Conservation (phyloP, 2,797 vertebrate genomes). For the Sebastolobus alascanus region DNA sequence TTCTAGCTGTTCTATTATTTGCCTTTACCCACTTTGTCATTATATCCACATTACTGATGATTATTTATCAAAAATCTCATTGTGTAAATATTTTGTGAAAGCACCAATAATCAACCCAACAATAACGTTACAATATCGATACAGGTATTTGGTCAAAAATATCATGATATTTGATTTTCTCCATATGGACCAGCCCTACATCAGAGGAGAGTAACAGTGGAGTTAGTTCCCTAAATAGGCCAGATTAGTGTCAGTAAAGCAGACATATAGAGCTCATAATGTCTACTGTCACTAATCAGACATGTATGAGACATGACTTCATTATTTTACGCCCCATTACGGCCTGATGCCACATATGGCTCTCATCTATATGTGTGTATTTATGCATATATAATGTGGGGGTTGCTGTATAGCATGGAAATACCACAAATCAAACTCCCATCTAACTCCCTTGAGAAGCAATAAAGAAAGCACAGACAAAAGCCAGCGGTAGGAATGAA, state of each 20-base stretch:
- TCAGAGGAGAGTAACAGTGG: background rate
- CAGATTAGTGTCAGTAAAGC: conserved; percentile 51
- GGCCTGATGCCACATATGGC: conserved; percentile 11
- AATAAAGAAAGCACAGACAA: conserved; percentile 33
- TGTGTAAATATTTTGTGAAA: too few species aligned
- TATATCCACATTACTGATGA: too few species aligned
- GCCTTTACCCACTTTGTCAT: too few species aligned
- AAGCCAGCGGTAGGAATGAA: conserved; percentile 34
- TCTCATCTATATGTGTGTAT: conserved; percentile 19
- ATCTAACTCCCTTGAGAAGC: conserved; percentile 28
- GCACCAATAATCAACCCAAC: too few species aligned
- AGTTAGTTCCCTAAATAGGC: background rate
- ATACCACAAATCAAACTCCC: conserved; percentile 30
- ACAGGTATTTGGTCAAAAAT: too few species aligned
- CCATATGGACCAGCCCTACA: too few species aligned
- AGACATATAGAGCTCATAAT: conserved; percentile 29
- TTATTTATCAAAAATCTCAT: too few species aligned
- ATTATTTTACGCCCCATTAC: conserved; percentile 18
- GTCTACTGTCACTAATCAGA: conserved; percentile 36
- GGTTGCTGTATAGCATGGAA: background rate
- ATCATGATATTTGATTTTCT: too few species aligned
- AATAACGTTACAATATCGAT: too few species aligned
- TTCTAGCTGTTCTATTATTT: too few species aligned
- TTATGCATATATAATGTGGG: background rate
- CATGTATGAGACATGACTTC: conserved; percentile 18